Base-by-base conservation (phyloP, 2,113 vertebrate genomes). In the Gymnocephalus cernua region DNA sequence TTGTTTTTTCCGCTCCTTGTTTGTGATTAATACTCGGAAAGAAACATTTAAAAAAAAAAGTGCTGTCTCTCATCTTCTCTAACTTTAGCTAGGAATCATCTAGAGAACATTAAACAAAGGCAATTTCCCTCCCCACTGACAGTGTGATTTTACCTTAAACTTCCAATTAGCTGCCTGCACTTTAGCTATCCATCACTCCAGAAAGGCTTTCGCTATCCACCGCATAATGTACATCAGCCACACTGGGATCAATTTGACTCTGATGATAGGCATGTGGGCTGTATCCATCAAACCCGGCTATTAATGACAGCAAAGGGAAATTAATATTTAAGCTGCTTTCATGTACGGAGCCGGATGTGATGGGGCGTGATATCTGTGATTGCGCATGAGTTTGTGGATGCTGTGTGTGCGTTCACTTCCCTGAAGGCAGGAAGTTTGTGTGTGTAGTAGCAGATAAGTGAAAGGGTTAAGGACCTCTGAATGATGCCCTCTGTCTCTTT, bases 161-260 rank as follows among this genome's bases (percentile, higher is more conserved):
- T 83, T 93, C 82, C 77, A 90, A 92, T 92, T 88, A 91, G 71
- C 80, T 58, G 86, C 78, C 81, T 85, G 91, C 91, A 84, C 78
- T 88, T 88, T 38, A 81, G 89, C 83, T 66, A 88, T 91, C 85
- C 82, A 82, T 89, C 86, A 83, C 72, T 83, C 47, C 27, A 62
- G 79, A 70, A 54, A 77, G 74, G 50, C 72, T 72, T 72, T 58
- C 62, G 53, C 70, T 63, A 18, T 38, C 62, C 50, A 14, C 69
- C 25, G 38, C 53, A 48, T 54, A 68, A 90, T 86, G 80, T 79
- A 38, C 83, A 86, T 84, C 87, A 83, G 84, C 77, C 44, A 53
- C 81, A 62, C 84, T 51, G 76, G 76, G 79, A 88, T 90, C 88
- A 86, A 80, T 90, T 87, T 77, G 61, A 57, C 73, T 83, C 68